Percentiles rank a stretch among this genome's conserved stretches.
Evolutionary conservation across 2,113 vertebrate species (phyloP).

Genomic region (Pomatostomus ruficeps): DNA sequence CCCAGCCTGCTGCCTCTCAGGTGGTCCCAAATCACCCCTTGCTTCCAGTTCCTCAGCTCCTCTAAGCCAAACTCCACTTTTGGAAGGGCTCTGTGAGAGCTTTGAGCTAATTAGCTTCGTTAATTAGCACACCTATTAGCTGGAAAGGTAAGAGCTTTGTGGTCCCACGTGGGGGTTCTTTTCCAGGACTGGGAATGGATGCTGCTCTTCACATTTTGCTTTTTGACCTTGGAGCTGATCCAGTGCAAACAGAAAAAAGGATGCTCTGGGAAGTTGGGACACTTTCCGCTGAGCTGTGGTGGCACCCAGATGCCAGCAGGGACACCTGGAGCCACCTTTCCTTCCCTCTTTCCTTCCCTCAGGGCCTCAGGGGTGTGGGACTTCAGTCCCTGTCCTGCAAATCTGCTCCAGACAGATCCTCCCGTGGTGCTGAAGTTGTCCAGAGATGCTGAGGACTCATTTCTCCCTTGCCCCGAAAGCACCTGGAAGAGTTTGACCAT

Average conservation of each 20-base stretch:
- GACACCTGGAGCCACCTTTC: not conserved
- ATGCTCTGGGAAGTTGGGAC: not conserved
- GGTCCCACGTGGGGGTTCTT: not conserved
- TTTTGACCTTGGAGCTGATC: not conserved
- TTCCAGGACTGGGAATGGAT: not conserved
- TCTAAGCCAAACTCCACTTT: not conserved
- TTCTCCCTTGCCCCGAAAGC: not conserved
- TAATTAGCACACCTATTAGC: not conserved
- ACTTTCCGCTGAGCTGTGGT: not conserved
- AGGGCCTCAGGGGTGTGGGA: not conserved
- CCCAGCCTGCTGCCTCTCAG: not conserved
- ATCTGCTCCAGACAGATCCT: not conserved
- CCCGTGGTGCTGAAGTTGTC: not conserved
- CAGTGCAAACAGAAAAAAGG: not conserved
- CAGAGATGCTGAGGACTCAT: rapidly evolving
- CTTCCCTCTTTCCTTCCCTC: not conserved
- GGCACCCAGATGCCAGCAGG: not conserved
- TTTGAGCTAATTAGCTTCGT: not conserved
- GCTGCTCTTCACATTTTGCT: not conserved
- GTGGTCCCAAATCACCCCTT: not conserved
- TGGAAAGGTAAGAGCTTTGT: not conserved
- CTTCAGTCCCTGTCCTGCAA: not conserved
- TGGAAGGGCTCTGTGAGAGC: not conserved
- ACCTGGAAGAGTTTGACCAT: rapidly evolving
- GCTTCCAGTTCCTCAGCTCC: not conserved